Evolutionary conservation across 2,797 vertebrate species (phyloP).

Genomic region (Catharus ustulatus): DNA sequence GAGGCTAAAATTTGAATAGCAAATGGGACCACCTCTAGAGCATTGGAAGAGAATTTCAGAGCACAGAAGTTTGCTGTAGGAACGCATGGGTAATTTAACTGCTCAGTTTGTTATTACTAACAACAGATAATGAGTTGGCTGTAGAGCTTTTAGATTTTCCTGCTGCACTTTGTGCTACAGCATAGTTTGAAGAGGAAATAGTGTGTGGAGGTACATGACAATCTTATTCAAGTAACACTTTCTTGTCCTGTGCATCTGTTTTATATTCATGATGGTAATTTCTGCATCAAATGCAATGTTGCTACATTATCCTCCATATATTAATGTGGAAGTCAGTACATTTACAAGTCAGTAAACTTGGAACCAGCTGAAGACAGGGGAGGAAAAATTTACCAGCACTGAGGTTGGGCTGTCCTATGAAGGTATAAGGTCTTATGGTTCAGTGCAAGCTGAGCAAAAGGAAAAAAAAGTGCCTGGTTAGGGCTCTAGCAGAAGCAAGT

Average conservation of each 20-base stretch:
- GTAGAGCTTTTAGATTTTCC: neutral
- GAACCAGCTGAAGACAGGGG: neutral
- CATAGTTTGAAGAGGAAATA: neutral
- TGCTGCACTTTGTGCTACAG: neutral
- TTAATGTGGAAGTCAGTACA: neutral
- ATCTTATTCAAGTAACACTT: neutral
- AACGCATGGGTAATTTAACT: neutral
- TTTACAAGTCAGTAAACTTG: neutral
- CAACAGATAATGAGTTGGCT: neutral
- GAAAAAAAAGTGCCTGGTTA: neutral
- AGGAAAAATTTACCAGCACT: neutral
- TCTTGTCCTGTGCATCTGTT: neutral
- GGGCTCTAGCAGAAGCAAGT: neutral
- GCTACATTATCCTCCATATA: neutral
- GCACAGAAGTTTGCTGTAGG: neutral
- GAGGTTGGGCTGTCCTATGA: neutral
- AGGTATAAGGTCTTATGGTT: fast-evolving
- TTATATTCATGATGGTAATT: neutral
- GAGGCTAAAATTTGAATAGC: slow-evolving; percentile 24
- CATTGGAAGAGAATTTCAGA: neutral
- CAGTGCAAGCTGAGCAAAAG: neutral
- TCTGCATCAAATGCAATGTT: neutral
- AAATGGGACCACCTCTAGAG: slow-evolving; percentile 36
- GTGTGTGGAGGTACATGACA: neutral
- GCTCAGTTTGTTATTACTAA: neutral